Evolutionary conservation across 1,140 invertebrate species (phyloP), one percentile per base, ranked within the genome.

Genomic region (Drosophila pseudoananassae): DNA sequence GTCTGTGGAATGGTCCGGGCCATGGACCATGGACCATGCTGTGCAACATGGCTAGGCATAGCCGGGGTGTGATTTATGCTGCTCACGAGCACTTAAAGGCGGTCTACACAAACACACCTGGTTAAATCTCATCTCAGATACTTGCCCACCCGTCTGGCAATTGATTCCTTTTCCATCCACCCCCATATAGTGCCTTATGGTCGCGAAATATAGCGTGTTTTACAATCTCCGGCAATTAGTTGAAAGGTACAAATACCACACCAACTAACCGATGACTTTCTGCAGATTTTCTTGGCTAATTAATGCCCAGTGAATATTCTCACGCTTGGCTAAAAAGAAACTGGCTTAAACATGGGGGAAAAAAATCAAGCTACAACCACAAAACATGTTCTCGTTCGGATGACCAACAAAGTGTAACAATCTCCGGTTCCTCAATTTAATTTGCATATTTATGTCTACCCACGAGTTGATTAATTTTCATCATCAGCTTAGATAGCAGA

Each of bases 221-320:
- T 63, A 68, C 50, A 64, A 84, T 82, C 76, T 51, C 54, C 65
- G 53, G 56, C 82, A 88, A 87, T 88, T 87, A 88, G 82, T 65
- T 87, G 47, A 36, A 55, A 36, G 33, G 33, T 36, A 36, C 46
- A 45, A 38, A 17, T 49, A 45, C 54, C 20, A 29, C 36, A 50
- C 49, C 51, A 65, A 65, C 60, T 65, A 17, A 54, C 59, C 75
- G 82, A 87, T 87, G 77, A 65, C 50, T 60, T 76, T 69, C 31
- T 75, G 81, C 74, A 76, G 66, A 84, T 84, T 85, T 72, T 45
- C 46, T 9, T 57, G 46, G 63, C 83, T 88, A 87, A 87, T 87
- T 87, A 87, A 87, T 88, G 82, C 83, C 60, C 78, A 78, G 75
- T 63, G 83, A 82, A 82, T 87, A 88, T 87, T 87, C 82, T 87